phyloP scores from a whole-genome alignment of 2,113 vertebrate genomes.

The Bostrychus sinensis region DNA sequence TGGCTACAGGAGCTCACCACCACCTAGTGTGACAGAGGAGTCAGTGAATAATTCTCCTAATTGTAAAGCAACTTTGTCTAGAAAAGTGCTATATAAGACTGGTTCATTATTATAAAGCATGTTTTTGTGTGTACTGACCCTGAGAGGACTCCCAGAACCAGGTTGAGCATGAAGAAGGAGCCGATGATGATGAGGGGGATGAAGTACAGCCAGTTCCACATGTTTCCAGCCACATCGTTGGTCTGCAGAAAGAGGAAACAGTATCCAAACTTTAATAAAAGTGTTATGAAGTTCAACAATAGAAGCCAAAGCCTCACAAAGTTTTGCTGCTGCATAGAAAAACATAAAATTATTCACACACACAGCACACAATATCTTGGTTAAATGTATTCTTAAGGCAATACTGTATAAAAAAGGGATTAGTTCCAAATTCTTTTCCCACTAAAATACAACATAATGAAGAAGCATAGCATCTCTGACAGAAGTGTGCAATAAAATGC shows the following conservation, averaged over 20 bases:
- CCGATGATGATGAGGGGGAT: slow-evolving; percentile 97
- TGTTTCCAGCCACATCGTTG: slow-evolving; percentile 89
- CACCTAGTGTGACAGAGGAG: too few relatives aligned
- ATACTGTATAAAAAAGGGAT: neutral
- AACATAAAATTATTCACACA: too few relatives aligned
- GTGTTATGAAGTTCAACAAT: too few relatives aligned
- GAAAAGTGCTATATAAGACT: too few relatives aligned
- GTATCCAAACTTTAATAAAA: neutral
- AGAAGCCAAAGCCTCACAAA: too few relatives aligned
- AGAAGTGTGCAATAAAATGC: neutral
- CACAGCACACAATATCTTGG: too few relatives aligned
- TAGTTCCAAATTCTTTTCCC: neutral
- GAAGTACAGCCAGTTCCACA: slow-evolving; percentile 97
- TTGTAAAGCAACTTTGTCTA: too few relatives aligned
- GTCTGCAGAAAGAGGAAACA: slow-evolving; percentile 76
- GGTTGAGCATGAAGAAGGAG: slow-evolving; percentile 97
- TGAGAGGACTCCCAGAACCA: slow-evolving; percentile 92
- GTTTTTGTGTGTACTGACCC: slow-evolving; percentile 82
- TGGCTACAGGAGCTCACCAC: too few relatives aligned
- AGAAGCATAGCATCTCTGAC: neutral
- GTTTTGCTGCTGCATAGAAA: too few relatives aligned
- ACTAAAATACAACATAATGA: neutral
- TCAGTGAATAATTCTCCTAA: too few relatives aligned
- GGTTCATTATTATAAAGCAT: too few relatives aligned
- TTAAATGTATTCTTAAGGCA: too few relatives aligned